phyloP scores from a whole-genome alignment of 2,797 vertebrate genomes.

The Cheirogaleus major region DNA sequence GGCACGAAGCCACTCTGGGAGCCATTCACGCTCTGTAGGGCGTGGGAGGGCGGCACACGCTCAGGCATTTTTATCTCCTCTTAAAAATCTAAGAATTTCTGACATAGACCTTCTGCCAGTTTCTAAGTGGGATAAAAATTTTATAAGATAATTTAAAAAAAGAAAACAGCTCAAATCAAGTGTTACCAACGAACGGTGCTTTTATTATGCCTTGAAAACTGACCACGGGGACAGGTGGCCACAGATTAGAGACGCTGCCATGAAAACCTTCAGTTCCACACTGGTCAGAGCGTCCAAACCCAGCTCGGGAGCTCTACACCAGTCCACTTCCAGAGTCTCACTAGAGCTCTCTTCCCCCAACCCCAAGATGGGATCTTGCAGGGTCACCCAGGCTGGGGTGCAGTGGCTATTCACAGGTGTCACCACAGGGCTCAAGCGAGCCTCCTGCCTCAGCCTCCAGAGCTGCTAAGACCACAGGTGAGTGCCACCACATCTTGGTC shows the following conservation, averaged over 20 bases:
- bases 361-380: not conserved
- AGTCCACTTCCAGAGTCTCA: accelerated
- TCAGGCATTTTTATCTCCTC: not conserved
- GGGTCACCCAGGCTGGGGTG: not conserved
- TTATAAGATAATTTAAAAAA: not conserved
- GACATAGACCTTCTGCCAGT: not conserved
- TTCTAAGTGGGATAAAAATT: not conserved
- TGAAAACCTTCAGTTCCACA: too few relatives aligned
- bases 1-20: not conserved
- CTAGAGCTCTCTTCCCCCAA: too few relatives aligned
- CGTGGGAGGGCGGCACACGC: not conserved
- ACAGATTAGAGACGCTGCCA: not conserved
- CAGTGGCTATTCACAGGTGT: too few relatives aligned
- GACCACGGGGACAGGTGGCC: not conserved
- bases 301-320: not conserved
- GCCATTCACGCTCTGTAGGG: not conserved
- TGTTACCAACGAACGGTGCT: not conserved
- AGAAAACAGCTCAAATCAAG: not conserved
- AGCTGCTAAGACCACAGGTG: too few relatives aligned
- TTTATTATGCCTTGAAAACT: not conserved
- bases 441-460: not conserved
- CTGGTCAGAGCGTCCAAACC: not conserved
- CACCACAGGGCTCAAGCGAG: not conserved
- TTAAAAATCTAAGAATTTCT: not conserved
- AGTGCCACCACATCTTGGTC: not conserved